Conservation (phyloP, 2,113 vertebrate species). For the Malaclemys terrapin region DNA sequence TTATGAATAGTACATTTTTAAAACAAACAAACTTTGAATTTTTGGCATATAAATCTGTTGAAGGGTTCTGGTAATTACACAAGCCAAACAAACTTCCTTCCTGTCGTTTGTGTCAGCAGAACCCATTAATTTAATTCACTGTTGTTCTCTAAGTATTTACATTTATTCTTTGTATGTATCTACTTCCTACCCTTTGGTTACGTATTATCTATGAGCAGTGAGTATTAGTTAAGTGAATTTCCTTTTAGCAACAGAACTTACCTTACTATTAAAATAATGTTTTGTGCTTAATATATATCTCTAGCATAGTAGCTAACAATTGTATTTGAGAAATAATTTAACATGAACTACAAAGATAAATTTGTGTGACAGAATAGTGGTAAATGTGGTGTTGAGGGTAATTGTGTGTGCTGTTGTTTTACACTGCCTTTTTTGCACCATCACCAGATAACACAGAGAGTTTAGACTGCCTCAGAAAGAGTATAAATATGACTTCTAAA, state of each 20-base stretch:
- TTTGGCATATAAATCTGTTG: background rate
- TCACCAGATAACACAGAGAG: background rate
- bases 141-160: background rate
- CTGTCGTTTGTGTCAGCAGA: background rate
- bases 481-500: background rate
- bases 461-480: background rate
- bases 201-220: background rate
- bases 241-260: background rate
- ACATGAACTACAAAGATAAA: background rate
- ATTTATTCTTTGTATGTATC: background rate
- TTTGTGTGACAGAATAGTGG: conserved; percentile 28
- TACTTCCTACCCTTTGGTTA: background rate
- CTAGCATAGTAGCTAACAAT: background rate
- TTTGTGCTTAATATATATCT: background rate
- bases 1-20: background rate
- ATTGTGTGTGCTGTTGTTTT: background rate
- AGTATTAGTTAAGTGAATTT: conserved; percentile 5
- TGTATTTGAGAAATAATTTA: background rate
- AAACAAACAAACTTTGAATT: background rate
- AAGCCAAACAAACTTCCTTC: background rate
- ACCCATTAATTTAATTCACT: background rate
- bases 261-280: background rate
- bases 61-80: background rate
- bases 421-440: background rate
- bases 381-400: background rate